These are phyloP conservation scores for Muscidifurax raptorellus DNA, from an alignment of 1,140 invertebrate genomes.

Conservation along the genomic window DNA sequence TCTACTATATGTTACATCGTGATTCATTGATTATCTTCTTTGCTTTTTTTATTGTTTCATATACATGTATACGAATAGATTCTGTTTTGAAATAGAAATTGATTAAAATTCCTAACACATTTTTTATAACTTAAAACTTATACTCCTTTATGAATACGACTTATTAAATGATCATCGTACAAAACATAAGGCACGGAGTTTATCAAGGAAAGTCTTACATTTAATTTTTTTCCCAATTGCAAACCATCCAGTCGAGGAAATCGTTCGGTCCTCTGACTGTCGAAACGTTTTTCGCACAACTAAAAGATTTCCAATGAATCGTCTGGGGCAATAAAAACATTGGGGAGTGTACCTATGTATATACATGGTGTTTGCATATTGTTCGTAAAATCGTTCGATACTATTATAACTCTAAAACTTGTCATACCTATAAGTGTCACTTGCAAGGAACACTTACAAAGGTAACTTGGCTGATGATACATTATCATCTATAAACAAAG, in stretches of 20 bases:
- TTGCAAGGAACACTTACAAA: conserved; percentile 18
- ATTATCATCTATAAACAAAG: background rate
- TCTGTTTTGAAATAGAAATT: background rate
- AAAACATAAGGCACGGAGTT: background rate
- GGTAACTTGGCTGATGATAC: conserved; percentile 10
- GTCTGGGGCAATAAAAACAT: background rate
- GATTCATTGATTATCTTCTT: background rate
- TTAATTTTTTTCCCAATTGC: background rate
- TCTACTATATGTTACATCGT: background rate
- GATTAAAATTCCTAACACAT: background rate
- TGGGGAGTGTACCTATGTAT: background rate
- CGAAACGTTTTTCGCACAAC: too few species aligned
- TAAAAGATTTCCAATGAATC: background rate
- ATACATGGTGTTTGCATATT: conserved; percentile 19
- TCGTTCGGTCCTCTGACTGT: too few species aligned
- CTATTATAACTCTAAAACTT: background rate
- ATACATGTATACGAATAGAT: background rate
- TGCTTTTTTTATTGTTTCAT: background rate
- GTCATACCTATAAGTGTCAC: background rate
- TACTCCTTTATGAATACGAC: background rate
- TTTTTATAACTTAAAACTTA: background rate
- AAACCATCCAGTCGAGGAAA: too few species aligned
- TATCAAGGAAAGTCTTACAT: background rate
- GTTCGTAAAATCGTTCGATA: background rate
- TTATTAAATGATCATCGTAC: background rate